These are phyloP conservation scores for Seira ritae DNA, from an alignment of 2,888 invertebrate genomes.

Conservation along the genomic window DNA sequence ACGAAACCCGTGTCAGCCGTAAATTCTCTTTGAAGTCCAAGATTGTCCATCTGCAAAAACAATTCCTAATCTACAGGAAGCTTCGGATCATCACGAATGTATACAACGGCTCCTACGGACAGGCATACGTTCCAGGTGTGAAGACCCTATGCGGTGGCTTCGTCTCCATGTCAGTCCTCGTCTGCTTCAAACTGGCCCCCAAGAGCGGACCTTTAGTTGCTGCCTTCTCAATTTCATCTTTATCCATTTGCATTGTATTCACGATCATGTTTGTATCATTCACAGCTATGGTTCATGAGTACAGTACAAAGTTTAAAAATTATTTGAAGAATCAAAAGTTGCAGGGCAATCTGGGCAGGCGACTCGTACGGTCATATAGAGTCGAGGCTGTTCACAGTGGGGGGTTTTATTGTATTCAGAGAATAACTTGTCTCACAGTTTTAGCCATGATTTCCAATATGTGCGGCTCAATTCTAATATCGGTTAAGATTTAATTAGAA, in stretches of 20 bases:
- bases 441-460: background rate
- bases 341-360: background rate
- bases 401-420: constrained; percentile 33
- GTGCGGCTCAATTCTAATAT: background rate
- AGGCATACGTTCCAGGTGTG: background rate
- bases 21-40: no score
- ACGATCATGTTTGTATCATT: constrained; percentile 23
- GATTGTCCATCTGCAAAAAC: background rate
- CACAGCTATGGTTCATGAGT: constrained; percentile 28
- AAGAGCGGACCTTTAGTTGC: background rate
- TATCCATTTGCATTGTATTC: background rate
- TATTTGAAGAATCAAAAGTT: background rate
- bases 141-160: background rate
- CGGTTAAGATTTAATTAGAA: constrained; percentile 8
- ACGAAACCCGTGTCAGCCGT: no score
- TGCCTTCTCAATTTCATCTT: background rate
- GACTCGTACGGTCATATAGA: constrained; percentile 9
- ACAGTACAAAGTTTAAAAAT: constrained; percentile 28
- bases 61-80: constrained; percentile 30
- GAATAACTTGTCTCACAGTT: constrained; percentile 30
- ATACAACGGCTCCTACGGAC: constrained; percentile 23
- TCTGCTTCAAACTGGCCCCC: background rate
- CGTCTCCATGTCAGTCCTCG: background rate
- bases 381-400: constrained; percentile 37
- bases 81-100: constrained; percentile 30